Evolutionary conservation across 1,140 invertebrate genomes (phyloP).

Genomic region (Drosophila saltans): DNA sequence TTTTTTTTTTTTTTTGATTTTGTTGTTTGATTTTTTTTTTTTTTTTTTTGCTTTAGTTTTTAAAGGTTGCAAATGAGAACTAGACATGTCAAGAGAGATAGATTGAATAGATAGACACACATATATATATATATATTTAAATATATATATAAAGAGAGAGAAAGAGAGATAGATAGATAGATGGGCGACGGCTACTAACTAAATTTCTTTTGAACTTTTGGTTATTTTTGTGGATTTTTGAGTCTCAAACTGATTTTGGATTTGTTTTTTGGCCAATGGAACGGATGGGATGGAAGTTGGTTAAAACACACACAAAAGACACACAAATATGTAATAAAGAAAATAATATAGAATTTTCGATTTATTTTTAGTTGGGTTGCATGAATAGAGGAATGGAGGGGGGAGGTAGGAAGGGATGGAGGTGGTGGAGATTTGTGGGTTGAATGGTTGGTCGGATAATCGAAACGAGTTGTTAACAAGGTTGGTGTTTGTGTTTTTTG

Average conservation of each 20-base stretch:
- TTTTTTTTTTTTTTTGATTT: conserved; percentile 49
- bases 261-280: conserved; percentile 24
- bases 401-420: neutral
- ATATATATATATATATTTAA: too few species aligned
- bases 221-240: conserved; percentile 34
- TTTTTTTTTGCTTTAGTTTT: conserved; percentile 43
- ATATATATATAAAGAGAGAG: neutral
- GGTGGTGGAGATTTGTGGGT: neutral
- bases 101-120: neutral
- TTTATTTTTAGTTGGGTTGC: conserved; percentile 27
- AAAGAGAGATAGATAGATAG: neutral
- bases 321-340: conserved; percentile 27
- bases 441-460: conserved; percentile 8
- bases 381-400: conserved; percentile 31
- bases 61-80: conserved; percentile 65
- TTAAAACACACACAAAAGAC: conserved; percentile 53
- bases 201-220: conserved; percentile 19
- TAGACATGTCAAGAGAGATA: conserved; percentile 22
- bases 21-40: conserved; percentile 43
- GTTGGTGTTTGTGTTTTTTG: conserved; percentile 28
- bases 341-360: neutral
- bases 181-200: conserved; percentile 9
- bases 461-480: conserved; percentile 70
- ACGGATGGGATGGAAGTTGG: conserved; percentile 7
- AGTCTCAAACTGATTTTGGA: conserved; percentile 62